These are phyloP conservation scores for Megaceryle alcyon DNA, from an alignment of 2,797 vertebrate species.

Conservation along the genomic window DNA sequence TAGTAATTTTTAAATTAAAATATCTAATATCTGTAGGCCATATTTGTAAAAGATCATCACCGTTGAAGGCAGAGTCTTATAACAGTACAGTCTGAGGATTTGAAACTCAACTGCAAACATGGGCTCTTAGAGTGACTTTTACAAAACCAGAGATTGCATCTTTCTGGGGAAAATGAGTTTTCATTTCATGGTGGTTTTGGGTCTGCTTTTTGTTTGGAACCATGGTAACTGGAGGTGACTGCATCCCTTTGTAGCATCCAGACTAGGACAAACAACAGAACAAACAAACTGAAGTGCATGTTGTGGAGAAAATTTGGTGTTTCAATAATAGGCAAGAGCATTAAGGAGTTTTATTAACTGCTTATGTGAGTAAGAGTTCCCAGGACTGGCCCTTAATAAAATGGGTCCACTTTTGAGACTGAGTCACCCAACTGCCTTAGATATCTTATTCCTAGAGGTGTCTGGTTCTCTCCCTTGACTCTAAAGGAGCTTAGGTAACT, in stretches of 20 bases:
- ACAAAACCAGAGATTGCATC: not conserved
- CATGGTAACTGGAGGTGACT: not conserved
- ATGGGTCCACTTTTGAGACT: not conserved
- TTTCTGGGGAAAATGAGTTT: not conserved
- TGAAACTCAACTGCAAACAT: not conserved
- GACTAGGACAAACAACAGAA: not conserved
- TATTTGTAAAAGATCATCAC: not conserved
- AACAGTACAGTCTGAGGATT: not conserved
- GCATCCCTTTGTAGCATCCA: not conserved
- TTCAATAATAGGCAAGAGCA: accelerated
- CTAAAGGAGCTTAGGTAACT: not conserved
- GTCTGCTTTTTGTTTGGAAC: not conserved
- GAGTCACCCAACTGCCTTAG: not conserved
- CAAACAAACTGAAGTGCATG: not conserved
- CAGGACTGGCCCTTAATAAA: not conserved
- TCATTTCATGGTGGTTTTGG: not conserved
- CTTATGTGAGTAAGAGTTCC: not conserved
- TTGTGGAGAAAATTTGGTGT: not conserved
- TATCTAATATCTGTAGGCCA: not conserved
- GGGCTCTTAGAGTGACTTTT: not conserved
- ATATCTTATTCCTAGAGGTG: not conserved
- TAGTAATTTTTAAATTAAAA: not conserved
- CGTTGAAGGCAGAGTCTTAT: not conserved
- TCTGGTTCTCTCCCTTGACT: not conserved
- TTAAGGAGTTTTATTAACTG: not conserved